Evolutionary conservation across 2,797 vertebrate species (phyloP).

Genomic region (Rousettus madagascariensis): DNA sequence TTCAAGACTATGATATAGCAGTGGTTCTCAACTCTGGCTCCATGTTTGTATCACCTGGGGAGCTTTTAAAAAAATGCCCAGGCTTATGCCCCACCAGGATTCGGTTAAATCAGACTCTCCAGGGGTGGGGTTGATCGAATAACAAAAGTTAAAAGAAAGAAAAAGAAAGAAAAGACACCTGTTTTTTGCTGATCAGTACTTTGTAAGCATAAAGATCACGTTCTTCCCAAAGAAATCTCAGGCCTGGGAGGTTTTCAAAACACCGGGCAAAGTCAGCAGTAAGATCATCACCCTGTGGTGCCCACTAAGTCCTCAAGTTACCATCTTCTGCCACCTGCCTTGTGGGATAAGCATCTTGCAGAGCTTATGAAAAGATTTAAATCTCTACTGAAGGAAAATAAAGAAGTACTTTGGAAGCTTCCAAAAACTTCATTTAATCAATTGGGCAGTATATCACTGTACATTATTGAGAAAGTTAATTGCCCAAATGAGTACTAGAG

Average conservation of each 20-base stretch:
- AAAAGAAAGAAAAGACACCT: background rate
- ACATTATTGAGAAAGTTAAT: background rate
- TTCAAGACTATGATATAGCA: background rate
- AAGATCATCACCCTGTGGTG: background rate
- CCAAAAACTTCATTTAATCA: slow-evolving; percentile 37
- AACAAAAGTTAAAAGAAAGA: background rate
- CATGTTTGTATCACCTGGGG: background rate
- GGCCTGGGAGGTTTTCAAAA: background rate
- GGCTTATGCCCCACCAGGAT: background rate
- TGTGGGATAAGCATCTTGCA: background rate
- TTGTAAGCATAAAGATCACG: background rate
- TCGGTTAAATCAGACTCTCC: background rate
- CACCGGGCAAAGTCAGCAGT: background rate
- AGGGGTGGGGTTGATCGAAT: background rate
- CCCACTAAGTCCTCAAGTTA: background rate
- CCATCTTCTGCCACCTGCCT: background rate
- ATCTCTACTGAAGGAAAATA: slow-evolving; percentile 30
- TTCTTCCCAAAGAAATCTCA: background rate
- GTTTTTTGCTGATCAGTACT: background rate
- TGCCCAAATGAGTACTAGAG: background rate
- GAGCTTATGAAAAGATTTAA: background rate
- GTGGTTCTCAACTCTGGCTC: background rate
- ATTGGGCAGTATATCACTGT: background rate
- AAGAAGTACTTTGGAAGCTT: slow-evolving; percentile 49
- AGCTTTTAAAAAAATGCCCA: background rate